Conservation (phyloP, 2,113 vertebrate species). For the Callocephalon fimbriatum region DNA sequence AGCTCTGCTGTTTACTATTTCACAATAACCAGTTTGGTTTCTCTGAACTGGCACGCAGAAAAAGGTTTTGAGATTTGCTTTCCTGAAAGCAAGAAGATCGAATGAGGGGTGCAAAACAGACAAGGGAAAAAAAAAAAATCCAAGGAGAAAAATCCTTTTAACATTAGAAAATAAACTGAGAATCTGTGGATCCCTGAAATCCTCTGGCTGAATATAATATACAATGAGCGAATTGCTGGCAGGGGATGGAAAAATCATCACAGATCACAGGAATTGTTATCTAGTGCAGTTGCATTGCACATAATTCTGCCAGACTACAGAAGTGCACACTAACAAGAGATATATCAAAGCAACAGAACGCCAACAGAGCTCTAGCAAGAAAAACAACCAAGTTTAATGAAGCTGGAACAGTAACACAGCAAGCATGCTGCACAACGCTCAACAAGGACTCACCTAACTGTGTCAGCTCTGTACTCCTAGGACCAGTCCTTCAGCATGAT, state of each 20-base stretch:
- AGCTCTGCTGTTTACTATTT: constrained; percentile 2
- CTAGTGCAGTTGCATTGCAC: neutral
- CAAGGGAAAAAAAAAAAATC: neutral
- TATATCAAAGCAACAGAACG: neutral
- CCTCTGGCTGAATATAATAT: neutral
- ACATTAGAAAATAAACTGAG: neutral
- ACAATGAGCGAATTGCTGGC: neutral
- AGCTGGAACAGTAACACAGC: neutral
- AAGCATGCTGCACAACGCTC: neutral
- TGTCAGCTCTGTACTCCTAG: neutral
- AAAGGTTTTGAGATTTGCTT: neutral
- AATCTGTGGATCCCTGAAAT: neutral
- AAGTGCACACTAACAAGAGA: neutral
- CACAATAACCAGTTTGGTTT: neutral
- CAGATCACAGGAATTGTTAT: neutral
- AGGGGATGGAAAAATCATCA: constrained; percentile 1
- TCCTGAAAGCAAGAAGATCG: neutral
- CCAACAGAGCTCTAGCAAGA: neutral
- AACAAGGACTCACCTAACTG: neutral
- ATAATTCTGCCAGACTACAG: neutral
- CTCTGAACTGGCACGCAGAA: neutral
- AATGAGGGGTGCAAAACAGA: neutral
- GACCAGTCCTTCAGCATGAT: neutral
- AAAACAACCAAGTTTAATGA: neutral
- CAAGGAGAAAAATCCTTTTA: neutral